Percentiles rank a stretch among this genome's conserved stretches.
Conservation (phyloP, 2,888 invertebrate species). For the Clepsis dumicolana region DNA sequence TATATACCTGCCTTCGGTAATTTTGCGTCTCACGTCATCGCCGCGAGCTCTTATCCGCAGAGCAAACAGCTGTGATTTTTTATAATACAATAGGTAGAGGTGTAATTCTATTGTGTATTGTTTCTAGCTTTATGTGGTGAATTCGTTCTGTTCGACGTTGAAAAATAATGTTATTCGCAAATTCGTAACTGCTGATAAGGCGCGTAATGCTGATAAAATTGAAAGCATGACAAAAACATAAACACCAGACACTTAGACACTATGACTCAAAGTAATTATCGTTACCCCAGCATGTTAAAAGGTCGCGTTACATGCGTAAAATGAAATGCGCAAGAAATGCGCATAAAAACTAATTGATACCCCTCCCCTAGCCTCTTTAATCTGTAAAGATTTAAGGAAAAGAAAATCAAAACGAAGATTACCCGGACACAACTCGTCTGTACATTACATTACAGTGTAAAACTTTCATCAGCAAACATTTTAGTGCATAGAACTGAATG, state of each 20-base stretch:
- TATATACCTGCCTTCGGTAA: slow-evolving; percentile 61
- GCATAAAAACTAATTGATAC: neutral
- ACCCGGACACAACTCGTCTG: too few species aligned
- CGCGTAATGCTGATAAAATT: slow-evolving; percentile 12
- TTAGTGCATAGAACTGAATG: too few species aligned
- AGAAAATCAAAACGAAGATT: too few species aligned
- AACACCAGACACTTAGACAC: slow-evolving; percentile 13
- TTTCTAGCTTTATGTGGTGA: slow-evolving; percentile 16
- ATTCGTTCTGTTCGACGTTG: neutral
- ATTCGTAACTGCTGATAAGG: slow-evolving; percentile 18
- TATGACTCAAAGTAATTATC: slow-evolving; percentile 13
- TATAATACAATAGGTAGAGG: slow-evolving; percentile 45
- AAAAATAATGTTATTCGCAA: slow-evolving; percentile 25
- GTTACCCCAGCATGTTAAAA: neutral
- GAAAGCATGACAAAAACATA: slow-evolving; percentile 32
- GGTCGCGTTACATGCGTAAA: neutral
- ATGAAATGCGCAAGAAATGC: neutral
- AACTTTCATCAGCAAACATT: too few species aligned
- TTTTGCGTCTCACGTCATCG: slow-evolving; percentile 61
- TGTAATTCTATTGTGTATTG: slow-evolving; percentile 35
- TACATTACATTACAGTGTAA: too few species aligned
- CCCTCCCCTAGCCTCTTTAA: too few species aligned
- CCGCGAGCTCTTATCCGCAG: slow-evolving; percentile 64
- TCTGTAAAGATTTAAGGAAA: too few species aligned
- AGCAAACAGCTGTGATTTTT: slow-evolving; percentile 65